phyloP scores from a whole-genome alignment of 2,888 invertebrate species.

The Aphidius colemani region DNA sequence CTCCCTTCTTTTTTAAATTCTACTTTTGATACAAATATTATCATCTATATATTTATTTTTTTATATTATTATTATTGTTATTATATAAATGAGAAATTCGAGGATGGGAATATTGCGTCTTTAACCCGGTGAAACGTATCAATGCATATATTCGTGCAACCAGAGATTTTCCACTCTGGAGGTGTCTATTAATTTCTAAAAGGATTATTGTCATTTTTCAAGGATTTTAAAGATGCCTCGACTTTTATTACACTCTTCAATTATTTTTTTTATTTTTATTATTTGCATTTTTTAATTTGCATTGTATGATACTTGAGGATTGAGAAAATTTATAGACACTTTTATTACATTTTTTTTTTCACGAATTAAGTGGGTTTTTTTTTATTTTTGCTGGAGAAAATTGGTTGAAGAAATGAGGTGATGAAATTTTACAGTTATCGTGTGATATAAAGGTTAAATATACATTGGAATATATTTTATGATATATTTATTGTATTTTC shows the following conservation, averaged over 20 bases:
- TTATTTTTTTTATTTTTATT: constrained; percentile 4
- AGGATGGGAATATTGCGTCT: not conserved
- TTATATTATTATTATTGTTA: too few species aligned
- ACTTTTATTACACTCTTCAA: not conserved
- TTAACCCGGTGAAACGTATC: constrained; percentile 17
- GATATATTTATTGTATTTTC: too few species aligned
- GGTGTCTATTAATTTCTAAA: constrained; percentile 48
- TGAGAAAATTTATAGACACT: too few species aligned
- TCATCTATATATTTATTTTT: not conserved
- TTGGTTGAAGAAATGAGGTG: too few species aligned
- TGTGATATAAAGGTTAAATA: too few species aligned
- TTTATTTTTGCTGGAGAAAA: too few species aligned
- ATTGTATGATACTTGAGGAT: constrained; percentile 9
- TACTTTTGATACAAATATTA: not conserved
- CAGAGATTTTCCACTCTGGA: constrained; percentile 16
- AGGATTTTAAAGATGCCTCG: constrained; percentile 4
- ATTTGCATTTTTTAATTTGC: constrained; percentile 14
- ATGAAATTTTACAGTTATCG: too few species aligned
- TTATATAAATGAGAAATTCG: too few species aligned
- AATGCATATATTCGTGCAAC: constrained; percentile 27
- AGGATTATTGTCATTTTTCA: constrained; percentile 49
- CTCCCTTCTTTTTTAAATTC: not conserved
- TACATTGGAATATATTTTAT: too few species aligned
- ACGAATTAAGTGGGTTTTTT: too few species aligned
- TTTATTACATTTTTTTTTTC: too few species aligned